These are phyloP conservation scores for Oreotragus oreotragus DNA, from an alignment of 2,113 vertebrate genomes.

Conservation along the genomic window DNA sequence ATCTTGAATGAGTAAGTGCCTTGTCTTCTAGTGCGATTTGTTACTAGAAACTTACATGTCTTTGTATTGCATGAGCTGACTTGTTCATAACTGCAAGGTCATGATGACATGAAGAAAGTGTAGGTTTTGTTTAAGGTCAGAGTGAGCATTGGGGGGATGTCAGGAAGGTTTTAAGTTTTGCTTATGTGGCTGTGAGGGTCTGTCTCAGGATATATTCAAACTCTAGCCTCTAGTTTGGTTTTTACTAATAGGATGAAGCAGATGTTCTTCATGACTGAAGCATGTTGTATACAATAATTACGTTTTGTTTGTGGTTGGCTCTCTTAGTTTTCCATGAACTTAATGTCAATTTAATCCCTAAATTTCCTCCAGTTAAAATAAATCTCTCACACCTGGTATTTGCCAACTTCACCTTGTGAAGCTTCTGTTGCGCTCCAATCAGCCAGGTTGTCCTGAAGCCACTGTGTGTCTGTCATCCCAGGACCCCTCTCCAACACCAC, in stretches of 20 bases:
- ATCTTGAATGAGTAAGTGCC: not conserved
- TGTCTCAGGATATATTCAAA: too few relatives aligned
- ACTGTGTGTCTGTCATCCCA: fast-evolving
- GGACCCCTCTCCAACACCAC: too few relatives aligned
- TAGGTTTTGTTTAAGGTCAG: not conserved
- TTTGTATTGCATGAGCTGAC: not conserved
- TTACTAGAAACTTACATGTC: not conserved
- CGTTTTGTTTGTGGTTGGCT: too few relatives aligned
- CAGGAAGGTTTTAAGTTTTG: not conserved
- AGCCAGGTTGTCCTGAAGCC: not conserved
- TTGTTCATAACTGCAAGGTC: too few relatives aligned
- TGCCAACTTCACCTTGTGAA: not conserved
- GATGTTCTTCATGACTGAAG: not conserved
- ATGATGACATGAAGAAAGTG: not conserved
- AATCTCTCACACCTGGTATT: not conserved
- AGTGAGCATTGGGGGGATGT: not conserved
- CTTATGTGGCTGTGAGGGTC: not conserved
- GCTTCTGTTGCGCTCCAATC: not conserved
- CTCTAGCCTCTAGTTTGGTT: not conserved
- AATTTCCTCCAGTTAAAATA: not conserved
- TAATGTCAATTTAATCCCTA: not conserved
- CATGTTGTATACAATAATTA: fast-evolving
- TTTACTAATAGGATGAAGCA: not conserved
- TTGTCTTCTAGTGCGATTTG: not conserved
- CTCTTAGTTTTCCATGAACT: not conserved